Conservation (phyloP, 2,888 invertebrate genomes). For the Netelia melanura region DNA sequence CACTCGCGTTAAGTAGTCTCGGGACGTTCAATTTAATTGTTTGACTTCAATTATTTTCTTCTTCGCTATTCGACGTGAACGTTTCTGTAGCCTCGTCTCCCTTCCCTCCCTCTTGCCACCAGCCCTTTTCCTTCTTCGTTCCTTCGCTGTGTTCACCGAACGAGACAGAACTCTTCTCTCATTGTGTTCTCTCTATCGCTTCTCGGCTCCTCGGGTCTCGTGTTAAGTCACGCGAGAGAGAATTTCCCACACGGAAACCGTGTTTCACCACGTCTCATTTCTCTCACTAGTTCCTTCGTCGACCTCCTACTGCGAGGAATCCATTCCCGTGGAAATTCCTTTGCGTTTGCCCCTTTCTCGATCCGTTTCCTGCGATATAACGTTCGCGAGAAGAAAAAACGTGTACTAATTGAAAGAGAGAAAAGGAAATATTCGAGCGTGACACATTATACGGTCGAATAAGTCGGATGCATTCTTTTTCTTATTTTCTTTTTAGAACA, state of each 20-base stretch:
- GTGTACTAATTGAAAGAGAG: slow-evolving; percentile 40
- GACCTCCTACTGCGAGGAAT: slow-evolving; percentile 28
- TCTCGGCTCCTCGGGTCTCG: slow-evolving; percentile 42
- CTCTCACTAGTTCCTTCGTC: slow-evolving; percentile 33
- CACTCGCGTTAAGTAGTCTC: slow-evolving; percentile 60
- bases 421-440: slow-evolving; percentile 6
- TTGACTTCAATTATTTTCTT: slow-evolving; percentile 67
- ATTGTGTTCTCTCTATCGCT: slow-evolving; percentile 44
- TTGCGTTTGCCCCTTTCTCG: slow-evolving; percentile 29
- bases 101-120: slow-evolving; percentile 4
- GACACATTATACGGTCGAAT: too few species aligned
- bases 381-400: slow-evolving; percentile 17
- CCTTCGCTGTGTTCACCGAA: slow-evolving; percentile 31
- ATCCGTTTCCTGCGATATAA: slow-evolving; percentile 28
- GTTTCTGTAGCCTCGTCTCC: slow-evolving; percentile 8
- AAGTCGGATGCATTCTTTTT: background rate
- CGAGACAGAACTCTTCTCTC: slow-evolving; percentile 32
- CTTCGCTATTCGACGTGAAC: slow-evolving; percentile 52
- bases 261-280: slow-evolving; percentile 60
- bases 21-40: slow-evolving; percentile 65
- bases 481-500: too few species aligned
- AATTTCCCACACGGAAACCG: slow-evolving; percentile 60
- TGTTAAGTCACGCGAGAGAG: slow-evolving; percentile 60
- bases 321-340: slow-evolving; percentile 48
- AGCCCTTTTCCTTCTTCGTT: slow-evolving; percentile 6